Conservation (phyloP, 1,140 invertebrate species). For the Elysia chlorotica region DNA sequence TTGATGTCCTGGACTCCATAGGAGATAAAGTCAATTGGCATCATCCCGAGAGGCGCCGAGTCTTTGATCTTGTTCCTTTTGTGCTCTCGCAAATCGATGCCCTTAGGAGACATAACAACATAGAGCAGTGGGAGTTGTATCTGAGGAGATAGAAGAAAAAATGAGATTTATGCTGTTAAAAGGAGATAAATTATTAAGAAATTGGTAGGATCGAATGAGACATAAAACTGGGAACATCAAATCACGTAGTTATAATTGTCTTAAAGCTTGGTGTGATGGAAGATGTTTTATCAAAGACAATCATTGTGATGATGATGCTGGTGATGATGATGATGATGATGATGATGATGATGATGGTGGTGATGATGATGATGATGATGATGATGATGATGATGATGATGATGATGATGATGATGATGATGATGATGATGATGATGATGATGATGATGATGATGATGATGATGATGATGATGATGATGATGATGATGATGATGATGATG, state of each 20-base stretch:
- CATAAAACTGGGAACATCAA: too few relatives aligned
- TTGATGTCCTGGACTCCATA: conserved; percentile 75
- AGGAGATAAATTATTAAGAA: too few relatives aligned
- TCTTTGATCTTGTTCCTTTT: conserved; percentile 41
- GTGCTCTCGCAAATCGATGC: conserved; percentile 72
- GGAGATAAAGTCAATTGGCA: conserved; percentile 74
- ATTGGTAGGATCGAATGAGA: too few relatives aligned
- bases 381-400: neutral
- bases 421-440: neutral
- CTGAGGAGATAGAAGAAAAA: neutral
- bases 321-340: conserved; percentile 6
- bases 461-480: neutral
- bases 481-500: neutral
- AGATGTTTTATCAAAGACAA: too few relatives aligned
- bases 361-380: conserved; percentile 1
- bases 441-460: neutral
- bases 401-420: too few relatives aligned
- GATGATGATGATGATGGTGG: conserved; percentile 4
- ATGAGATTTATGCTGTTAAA: too few relatives aligned
- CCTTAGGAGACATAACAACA: conserved; percentile 69
- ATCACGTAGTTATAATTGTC: too few relatives aligned
- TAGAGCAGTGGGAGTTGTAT: conserved; percentile 54
- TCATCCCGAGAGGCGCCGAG: conserved; percentile 64
- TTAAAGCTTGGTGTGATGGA: too few relatives aligned
- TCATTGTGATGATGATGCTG: conserved; percentile 13